These are phyloP conservation scores for Paramuricea clavata DNA, from an alignment of 92 coral and sea anemone genomes.

Conservation along the genomic window DNA sequence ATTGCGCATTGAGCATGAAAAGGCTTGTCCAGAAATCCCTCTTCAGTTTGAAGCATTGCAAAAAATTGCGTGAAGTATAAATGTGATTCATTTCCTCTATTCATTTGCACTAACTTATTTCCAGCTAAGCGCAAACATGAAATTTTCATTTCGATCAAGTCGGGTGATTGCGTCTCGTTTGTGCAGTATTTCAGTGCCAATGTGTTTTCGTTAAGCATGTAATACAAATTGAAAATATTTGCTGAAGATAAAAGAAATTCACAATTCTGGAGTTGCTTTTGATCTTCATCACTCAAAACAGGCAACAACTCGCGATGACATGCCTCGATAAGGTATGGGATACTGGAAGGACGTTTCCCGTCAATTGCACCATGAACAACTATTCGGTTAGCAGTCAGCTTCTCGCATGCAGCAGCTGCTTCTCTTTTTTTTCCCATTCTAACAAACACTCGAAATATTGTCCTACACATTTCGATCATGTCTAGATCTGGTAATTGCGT, in stretches of 20 bases:
- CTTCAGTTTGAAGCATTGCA: neutral
- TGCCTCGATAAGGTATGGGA: neutral
- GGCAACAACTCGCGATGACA: slow-evolving; percentile 20
- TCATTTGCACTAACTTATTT: slow-evolving; percentile 4
- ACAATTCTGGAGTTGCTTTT: neutral
- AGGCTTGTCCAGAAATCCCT: slow-evolving; percentile 3
- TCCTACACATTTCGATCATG: too few relatives aligned
- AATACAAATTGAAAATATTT: slow-evolving; percentile 11
- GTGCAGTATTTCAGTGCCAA: slow-evolving; percentile 5
- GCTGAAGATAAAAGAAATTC: neutral
- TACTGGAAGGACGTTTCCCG: slow-evolving; percentile 4
- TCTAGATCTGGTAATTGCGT: too few relatives aligned
- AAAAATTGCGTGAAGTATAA: neutral
- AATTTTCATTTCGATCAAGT: neutral
- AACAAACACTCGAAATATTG: slow-evolving; percentile 4
- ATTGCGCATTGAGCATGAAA: neutral
- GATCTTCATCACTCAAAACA: neutral
- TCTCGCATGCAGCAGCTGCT: slow-evolving; percentile 28
- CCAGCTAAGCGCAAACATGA: neutral
- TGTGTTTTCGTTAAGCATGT: neutral
- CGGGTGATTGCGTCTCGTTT: neutral
- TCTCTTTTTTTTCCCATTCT: slow-evolving; percentile 17
- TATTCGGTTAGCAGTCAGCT: neutral
- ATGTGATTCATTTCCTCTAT: slow-evolving; percentile 1
- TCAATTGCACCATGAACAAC: neutral